Percentiles rank a stretch among this genome's conserved stretches.
phyloP scores from a whole-genome alignment of 1,140 invertebrate species.

The Drosophila equinoxialis region DNA sequence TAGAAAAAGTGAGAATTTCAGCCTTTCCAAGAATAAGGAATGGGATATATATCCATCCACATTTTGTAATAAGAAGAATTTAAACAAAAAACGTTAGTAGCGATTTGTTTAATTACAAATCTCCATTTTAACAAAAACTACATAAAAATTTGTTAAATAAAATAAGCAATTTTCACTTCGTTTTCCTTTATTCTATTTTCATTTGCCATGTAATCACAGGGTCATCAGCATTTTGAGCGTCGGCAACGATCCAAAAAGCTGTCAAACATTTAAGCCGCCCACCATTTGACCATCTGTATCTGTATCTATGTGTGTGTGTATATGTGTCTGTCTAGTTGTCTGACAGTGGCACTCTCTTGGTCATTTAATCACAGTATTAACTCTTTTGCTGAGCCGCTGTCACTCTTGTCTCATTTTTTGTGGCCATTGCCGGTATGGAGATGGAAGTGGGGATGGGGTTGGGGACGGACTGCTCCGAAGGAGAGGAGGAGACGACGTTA shows the following conservation, averaged over 20 bases:
- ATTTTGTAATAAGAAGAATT: too few species aligned
- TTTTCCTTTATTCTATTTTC: not conserved
- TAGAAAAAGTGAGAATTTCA: too few species aligned
- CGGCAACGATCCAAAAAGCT: conserved; percentile 41
- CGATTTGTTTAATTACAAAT: too few species aligned
- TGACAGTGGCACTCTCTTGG: conserved; percentile 71
- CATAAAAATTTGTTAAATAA: too few species aligned
- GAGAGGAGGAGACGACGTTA: conserved; percentile 54
- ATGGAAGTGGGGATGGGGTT: not conserved
- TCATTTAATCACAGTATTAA: conserved; percentile 83
- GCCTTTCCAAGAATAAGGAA: too few species aligned
- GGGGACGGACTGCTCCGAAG: too few species aligned
- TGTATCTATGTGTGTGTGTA: conserved; percentile 11
- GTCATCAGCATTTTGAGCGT: conserved; percentile 8
- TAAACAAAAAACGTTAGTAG: too few species aligned
- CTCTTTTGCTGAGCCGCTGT: conserved; percentile 82
- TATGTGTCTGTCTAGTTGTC: conserved; percentile 15
- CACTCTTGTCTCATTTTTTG: conserved; percentile 72
- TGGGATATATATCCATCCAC: too few species aligned
- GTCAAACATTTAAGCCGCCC: conserved; percentile 68
- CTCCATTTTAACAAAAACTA: too few species aligned
- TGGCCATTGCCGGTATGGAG: conserved; percentile 7
- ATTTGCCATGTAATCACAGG: not conserved
- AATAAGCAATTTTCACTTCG: not conserved
- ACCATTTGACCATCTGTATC: conserved; percentile 53